Evolutionary conservation across 2,797 vertebrate genomes (phyloP), one percentile per base, ranked within the genome.

Genomic region (Pyrocephalus nanus): DNA sequence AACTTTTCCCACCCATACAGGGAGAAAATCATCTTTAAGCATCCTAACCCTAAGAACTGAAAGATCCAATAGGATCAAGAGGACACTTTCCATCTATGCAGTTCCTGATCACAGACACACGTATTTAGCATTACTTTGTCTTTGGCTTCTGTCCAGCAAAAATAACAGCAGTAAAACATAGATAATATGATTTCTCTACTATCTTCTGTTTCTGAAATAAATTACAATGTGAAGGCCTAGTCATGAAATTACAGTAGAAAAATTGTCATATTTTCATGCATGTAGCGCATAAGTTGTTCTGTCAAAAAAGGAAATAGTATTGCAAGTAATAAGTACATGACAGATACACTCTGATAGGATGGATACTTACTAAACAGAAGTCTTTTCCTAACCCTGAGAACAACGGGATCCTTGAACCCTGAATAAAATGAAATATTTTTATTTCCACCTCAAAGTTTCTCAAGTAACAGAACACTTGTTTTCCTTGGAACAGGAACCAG

Each of bases 351-450:
- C 57, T 65, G 11, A 71, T 14, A 36, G 8, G 15, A 61, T 15
- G 11, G 6, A 25, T 64, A 27, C 22, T 70, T 73, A 15, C 3
- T 18, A 88, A 79, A 70, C 1, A 20, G 9, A 73, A 32, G 6
- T n/a, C 11, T 79, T 66, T 70, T 71, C 40, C 29, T 64, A 61
- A 47, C 8, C 5, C 38, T 80, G 32, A 61, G 20, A 83, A 36
- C 9, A 71, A 60, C 0, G 0, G 15, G 3, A 83, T 72, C 10
- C 30, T 72, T 61, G 32, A 74, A 65, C 7, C 3, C 27, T 42
- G 34, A 65, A 48, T 67, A 42, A 88, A 29, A 3, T 5, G 3
- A 84, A 90, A 48, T 8, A 17, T 42, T 77, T 90, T 48, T 62
- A 30, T 83, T 43, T 15, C 12, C 25, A 61, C 4, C 5, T 9